Percentiles rank a stretch among this genome's conserved stretches.
Conservation (phyloP, 2,113 vertebrate species). For the Gallinago undulata region DNA sequence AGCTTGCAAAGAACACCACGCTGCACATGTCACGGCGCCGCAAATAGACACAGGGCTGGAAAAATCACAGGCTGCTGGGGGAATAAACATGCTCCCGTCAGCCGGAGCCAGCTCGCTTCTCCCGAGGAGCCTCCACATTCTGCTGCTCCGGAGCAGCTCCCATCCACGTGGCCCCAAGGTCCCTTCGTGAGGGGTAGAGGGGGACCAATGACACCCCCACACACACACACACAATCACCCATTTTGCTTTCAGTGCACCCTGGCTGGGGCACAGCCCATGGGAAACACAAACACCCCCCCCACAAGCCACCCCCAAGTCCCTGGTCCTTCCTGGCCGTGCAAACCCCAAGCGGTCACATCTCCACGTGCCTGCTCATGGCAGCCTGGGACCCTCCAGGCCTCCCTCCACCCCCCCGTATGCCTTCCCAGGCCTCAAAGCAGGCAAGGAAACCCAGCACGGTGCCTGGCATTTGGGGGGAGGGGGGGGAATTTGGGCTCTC, state of each 20-base stretch:
- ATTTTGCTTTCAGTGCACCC: neutral
- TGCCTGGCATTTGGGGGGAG: rapidly evolving
- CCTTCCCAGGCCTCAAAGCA: neutral
- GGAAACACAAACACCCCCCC: too few relatives aligned
- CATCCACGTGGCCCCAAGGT: rapidly evolving
- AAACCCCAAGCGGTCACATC: rapidly evolving
- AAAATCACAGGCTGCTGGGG: slow-evolving; percentile 25
- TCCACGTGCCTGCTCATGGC: rapidly evolving
- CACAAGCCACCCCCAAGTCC: rapidly evolving
- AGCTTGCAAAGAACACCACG: slow-evolving; percentile 42
- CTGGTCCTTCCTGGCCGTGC: neutral
- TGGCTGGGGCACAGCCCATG: rapidly evolving
- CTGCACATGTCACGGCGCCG: slow-evolving; percentile 42
- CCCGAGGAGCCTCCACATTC: neutral
- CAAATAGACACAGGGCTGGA: slow-evolving; percentile 58
- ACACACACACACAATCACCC: neutral
- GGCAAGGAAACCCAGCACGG: rapidly evolving
- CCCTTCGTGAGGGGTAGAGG: neutral
- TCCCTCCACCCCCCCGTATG: too few relatives aligned
- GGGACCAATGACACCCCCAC: neutral
- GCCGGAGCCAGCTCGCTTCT: neutral
- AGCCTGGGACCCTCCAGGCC: neutral
- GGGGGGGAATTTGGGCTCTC: neutral
- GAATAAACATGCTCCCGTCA: slow-evolving; percentile 26
- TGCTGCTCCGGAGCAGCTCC: neutral